Evolutionary conservation across 2,888 invertebrate genomes (phyloP).

Genomic region (Agrypnus murinus): DNA sequence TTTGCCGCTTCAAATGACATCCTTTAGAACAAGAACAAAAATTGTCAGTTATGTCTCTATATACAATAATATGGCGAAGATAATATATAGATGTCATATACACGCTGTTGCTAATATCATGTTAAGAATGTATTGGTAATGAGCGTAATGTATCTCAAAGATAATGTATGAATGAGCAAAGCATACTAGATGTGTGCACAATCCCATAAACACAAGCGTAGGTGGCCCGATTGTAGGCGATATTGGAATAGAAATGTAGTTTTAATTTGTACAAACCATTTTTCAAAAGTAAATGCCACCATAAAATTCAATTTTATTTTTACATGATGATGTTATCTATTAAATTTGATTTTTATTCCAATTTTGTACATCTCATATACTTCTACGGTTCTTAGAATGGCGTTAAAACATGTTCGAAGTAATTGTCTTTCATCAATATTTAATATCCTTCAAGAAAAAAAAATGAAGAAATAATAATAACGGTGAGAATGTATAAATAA

Average conservation of each 20-base stretch:
- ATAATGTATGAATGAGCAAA: conserved; percentile 52
- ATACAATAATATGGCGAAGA: conserved; percentile 28
- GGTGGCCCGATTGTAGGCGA: conserved; percentile 58
- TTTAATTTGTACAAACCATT: conserved; percentile 58
- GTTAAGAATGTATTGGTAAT: conserved; percentile 57
- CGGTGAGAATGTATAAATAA: conserved; percentile 12
- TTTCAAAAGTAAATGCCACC: conserved; percentile 55
- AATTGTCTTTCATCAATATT: too few relatives aligned
- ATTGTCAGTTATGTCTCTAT: conserved; percentile 34
- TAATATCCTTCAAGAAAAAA: conserved; percentile 12
- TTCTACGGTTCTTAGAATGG: too few relatives aligned
- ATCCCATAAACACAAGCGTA: conserved; percentile 50
- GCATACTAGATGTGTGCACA: conserved; percentile 40
- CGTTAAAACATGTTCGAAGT: too few relatives aligned
- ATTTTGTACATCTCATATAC: neutral
- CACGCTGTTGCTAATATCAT: conserved; percentile 55
- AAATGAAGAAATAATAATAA: conserved; percentile 13
- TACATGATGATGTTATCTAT: conserved; percentile 18
- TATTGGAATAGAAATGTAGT: conserved; percentile 59
- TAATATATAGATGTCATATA: conserved; percentile 55
- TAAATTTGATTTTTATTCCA: conserved; percentile 22
- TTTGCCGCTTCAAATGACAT: too few relatives aligned
- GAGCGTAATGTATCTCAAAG: conserved; percentile 53
- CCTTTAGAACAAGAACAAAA: neutral
- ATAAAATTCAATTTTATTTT: conserved; percentile 30